Evolutionary conservation across 37 sponge, comb jelly and placozoan genomes (phyloP).

Genomic region (Lycopodina hypogea): DNA sequence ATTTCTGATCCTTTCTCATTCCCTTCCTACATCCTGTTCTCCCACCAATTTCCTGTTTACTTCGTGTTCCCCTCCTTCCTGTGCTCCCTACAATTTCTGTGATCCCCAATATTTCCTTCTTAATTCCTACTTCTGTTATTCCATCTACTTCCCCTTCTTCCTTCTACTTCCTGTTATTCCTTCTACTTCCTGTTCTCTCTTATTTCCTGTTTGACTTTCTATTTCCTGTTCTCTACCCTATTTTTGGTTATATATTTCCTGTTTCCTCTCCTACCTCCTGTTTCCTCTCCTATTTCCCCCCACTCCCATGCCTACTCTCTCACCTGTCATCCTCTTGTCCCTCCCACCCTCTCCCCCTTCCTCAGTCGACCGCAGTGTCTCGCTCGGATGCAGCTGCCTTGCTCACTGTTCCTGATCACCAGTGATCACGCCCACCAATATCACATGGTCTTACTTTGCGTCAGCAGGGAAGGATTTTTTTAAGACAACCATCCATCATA

Average conservation of each 20-base stretch:
- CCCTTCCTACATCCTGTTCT: neutral
- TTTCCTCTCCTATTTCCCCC: neutral
- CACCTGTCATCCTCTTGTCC: neutral
- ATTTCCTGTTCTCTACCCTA: neutral
- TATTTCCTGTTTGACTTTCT: too few relatives aligned
- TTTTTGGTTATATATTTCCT: neutral
- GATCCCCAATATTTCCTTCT: too few relatives aligned
- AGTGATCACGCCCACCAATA: too few relatives aligned
- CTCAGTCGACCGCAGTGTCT: neutral
- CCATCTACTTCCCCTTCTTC: neutral
- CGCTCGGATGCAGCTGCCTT: slow-evolving; percentile 35
- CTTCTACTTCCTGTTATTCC: neutral
- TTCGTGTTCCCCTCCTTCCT: neutral
- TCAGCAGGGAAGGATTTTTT: too few relatives aligned
- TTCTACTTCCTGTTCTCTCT: too few relatives aligned
- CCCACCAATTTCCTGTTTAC: neutral
- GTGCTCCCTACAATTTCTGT: too few relatives aligned
- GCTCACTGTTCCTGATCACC: slow-evolving; percentile 27
- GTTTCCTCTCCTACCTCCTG: neutral
- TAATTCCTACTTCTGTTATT: neutral
- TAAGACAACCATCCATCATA: too few relatives aligned
- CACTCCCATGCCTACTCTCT: too few relatives aligned
- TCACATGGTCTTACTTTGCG: too few relatives aligned
- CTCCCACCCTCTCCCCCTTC: neutral
- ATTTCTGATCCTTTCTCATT: too few relatives aligned